phyloP scores from a whole-genome alignment of 2,797 vertebrate genomes.

The Smutsia gigantea region DNA sequence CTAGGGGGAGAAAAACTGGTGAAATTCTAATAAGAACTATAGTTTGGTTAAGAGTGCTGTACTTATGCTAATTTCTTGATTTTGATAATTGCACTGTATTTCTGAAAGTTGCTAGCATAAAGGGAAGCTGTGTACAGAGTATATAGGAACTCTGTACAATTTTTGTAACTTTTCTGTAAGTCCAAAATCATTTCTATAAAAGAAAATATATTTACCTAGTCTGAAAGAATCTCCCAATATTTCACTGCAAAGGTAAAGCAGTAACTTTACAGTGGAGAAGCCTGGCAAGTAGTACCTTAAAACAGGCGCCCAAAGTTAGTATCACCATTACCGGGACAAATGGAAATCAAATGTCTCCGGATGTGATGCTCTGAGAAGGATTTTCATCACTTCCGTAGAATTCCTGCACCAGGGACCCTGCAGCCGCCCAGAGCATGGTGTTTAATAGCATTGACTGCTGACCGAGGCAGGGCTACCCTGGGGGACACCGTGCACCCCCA shows the following conservation, averaged over 20 bases:
- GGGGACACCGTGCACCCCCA: neutral
- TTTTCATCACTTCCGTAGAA: neutral
- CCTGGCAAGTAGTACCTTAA: neutral
- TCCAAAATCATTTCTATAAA: neutral
- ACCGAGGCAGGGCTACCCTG: neutral
- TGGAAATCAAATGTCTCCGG: neutral
- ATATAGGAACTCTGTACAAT: neutral
- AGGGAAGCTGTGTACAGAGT: neutral
- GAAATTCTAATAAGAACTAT: neutral
- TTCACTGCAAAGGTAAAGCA: neutral
- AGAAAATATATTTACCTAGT: neutral
- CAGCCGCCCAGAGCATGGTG: too few relatives aligned
- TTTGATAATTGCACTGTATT: slow-evolving; percentile 1
- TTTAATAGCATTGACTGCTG: too few relatives aligned
- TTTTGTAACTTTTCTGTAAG: neutral
- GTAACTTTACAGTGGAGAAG: neutral
- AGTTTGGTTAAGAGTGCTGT: neutral
- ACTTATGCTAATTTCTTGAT: neutral
- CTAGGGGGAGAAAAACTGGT: neutral
- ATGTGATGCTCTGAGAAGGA: neutral
- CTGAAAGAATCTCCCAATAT: neutral
- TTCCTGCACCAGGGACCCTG: neutral
- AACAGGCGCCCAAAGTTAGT: neutral
- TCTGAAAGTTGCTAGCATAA: neutral
- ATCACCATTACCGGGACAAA: neutral